A percentile compares a stretch with the other conserved stretches of the same genome.
These are phyloP conservation scores for Campylorhamphus procurvoides DNA, from an alignment of 2,113 vertebrate species.

Conservation along the genomic window DNA sequence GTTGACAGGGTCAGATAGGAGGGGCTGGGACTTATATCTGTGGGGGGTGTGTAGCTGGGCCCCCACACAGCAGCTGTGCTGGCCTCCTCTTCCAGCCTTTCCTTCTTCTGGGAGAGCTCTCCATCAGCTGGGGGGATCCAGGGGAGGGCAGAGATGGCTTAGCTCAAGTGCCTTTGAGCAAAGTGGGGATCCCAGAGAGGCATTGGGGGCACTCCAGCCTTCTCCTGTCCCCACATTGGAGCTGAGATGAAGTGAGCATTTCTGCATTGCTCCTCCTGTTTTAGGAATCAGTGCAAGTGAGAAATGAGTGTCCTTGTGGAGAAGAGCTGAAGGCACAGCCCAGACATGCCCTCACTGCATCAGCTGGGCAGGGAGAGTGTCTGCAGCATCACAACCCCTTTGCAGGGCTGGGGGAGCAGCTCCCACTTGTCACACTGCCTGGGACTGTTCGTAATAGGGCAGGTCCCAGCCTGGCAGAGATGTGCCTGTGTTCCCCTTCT, in stretches of 20 bases:
- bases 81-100: background rate
- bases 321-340: background rate
- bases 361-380: background rate
- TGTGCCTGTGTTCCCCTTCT: fast-evolving
- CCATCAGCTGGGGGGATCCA: background rate
- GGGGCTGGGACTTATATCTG: background rate
- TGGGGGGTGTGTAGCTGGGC: background rate
- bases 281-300: background rate
- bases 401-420: background rate
- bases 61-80: background rate
- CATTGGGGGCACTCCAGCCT: background rate
- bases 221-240: fast-evolving
- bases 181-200: background rate
- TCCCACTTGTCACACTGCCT: background rate
- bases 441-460: background rate
- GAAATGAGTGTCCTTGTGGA: background rate
- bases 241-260: background rate
- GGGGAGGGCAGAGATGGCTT: background rate
- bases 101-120: background rate
- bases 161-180: background rate
- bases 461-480: background rate
- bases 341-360: fast-evolving
- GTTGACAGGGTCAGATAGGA: conserved; percentile 10
- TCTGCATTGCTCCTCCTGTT: background rate
- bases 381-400: background rate